Percentiles rank a stretch among this genome's conserved stretches.
Conservation (phyloP, 2,113 vertebrate genomes). For the Scomber colias region DNA sequence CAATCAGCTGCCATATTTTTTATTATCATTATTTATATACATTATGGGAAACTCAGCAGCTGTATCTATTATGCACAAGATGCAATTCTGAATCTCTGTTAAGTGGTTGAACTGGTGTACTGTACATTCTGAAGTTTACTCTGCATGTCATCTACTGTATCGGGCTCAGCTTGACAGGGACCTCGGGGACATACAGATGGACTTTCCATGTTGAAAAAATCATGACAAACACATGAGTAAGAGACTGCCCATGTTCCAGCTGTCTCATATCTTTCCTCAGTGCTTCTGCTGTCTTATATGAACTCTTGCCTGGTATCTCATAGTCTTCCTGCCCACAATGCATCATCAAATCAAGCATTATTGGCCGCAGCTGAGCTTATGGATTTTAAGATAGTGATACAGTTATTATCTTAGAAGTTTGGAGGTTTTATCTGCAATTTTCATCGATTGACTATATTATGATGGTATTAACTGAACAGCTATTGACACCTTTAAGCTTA, state of each 20-base stretch:
- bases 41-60: not conserved
- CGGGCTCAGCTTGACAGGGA: conserved; percentile 36
- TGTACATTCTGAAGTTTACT: conserved; percentile 24
- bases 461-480: not conserved
- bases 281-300: conserved; percentile 16
- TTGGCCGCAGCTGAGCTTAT: not conserved
- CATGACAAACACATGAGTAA: conserved; percentile 67
- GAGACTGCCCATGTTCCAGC: conserved; percentile 35
- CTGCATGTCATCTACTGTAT: conserved; percentile 55
- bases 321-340: not conserved
- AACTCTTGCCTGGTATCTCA: conserved; percentile 11
- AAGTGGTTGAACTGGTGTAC: not conserved
- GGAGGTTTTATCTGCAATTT: not conserved
- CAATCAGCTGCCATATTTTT: not conserved
- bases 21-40: not conserved
- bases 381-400: not conserved
- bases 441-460: not conserved
- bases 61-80: conserved; percentile 22
- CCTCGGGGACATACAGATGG: conserved; percentile 75
- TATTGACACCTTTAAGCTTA: not conserved
- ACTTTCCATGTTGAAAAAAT: conserved; percentile 75
- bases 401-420: not conserved
- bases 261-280: conserved; percentile 22
- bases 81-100: conserved; percentile 11
- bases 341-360: not conserved